These are phyloP conservation scores for Vireo altiloquus DNA, from an alignment of 2,113 vertebrate species.

Conservation along the genomic window DNA sequence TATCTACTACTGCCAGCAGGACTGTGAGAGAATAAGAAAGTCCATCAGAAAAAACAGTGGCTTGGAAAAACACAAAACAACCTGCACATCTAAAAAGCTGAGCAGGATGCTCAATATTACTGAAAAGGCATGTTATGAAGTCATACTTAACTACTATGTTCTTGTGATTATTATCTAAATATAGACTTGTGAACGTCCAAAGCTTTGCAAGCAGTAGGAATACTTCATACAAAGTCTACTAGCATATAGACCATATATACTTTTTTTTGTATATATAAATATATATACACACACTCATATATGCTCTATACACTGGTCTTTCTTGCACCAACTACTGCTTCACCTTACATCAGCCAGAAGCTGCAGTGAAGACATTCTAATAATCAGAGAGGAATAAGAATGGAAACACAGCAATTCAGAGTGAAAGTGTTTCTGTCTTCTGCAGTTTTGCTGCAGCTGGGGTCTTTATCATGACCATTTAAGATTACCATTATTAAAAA, in stretches of 20 bases:
- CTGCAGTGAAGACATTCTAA: slow-evolving; percentile 27
- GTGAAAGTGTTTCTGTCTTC: not conserved
- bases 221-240: not conserved
- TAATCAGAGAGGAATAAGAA: not conserved
- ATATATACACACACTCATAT: not conserved
- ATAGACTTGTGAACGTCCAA: not conserved
- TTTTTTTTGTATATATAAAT: not conserved
- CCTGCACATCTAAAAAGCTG: not conserved
- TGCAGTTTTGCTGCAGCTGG: not conserved
- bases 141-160: not conserved
- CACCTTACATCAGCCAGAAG: not conserved
- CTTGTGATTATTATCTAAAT: not conserved
- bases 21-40: slow-evolving; percentile 71
- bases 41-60: not conserved
- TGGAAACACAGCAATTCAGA: not conserved
- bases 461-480: not conserved
- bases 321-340: not conserved
- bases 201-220: not conserved
- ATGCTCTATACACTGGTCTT: not conserved
- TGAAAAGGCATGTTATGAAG: not conserved
- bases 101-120: not conserved
- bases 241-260: not conserved
- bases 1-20: slow-evolving; percentile 91
- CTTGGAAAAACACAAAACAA: not conserved
- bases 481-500: not conserved